These are phyloP conservation scores for Acrobeloides nanus DNA, from an alignment of 2,888 invertebrate species.

Conservation along the genomic window DNA sequence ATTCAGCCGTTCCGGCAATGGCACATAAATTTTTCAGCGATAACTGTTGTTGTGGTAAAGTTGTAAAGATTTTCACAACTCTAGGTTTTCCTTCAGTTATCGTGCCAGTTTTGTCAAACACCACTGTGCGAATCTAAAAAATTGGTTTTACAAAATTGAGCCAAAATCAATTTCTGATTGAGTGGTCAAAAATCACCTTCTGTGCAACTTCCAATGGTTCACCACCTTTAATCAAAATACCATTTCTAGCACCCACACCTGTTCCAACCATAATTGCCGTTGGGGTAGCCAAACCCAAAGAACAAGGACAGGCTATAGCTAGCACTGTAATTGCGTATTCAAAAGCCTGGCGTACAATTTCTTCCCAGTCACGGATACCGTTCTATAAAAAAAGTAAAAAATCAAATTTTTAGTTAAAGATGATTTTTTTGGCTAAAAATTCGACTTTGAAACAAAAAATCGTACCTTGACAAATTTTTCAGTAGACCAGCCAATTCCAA, in stretches of 20 bases:
- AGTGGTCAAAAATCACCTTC: slow-evolving; percentile 67
- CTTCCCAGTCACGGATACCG: slow-evolving; percentile 21
- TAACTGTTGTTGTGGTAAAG: slow-evolving; percentile 64
- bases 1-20: slow-evolving; percentile 76
- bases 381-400: too few relatives aligned
- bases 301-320: slow-evolving; percentile 96
- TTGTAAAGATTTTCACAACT: slow-evolving; percentile 67
- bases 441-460: too few relatives aligned
- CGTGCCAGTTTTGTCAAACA: slow-evolving; percentile 98
- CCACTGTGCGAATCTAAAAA: slow-evolving; percentile 74
- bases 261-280: slow-evolving; percentile 94
- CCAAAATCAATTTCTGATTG: background rate
- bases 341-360: slow-evolving; percentile 70
- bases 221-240: slow-evolving; percentile 93
- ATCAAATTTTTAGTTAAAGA: too few relatives aligned
- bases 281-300: slow-evolving; percentile 92
- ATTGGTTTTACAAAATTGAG: background rate
- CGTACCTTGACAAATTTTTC: too few relatives aligned
- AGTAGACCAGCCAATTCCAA: slow-evolving; percentile 65
- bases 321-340: slow-evolving; percentile 93
- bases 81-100: slow-evolving; percentile 81
- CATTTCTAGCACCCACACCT: slow-evolving; percentile 88
- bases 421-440: too few relatives aligned
- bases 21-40: slow-evolving; percentile 60
- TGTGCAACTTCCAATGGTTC: slow-evolving; percentile 94